Evolutionary conservation across 2,888 invertebrate species (phyloP).

Genomic region (Sphaerophoria taeniata): DNA sequence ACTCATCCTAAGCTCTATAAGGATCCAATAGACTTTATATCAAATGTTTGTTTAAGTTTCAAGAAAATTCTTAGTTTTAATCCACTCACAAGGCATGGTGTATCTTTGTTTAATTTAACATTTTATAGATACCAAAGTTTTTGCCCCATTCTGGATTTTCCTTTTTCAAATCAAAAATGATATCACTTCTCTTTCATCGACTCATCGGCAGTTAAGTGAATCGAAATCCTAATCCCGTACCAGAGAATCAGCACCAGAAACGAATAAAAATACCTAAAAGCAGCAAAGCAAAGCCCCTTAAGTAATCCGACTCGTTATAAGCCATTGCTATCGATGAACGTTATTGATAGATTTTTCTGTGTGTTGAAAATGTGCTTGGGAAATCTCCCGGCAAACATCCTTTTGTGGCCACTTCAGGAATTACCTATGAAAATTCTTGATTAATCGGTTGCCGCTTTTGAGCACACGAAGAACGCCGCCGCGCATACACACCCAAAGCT

Average conservation of each 20-base stretch:
- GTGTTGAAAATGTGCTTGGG: neutral
- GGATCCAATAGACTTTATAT: too few species aligned
- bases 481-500: slow-evolving; percentile 13
- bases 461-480: neutral
- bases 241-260: neutral
- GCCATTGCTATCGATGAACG: neutral
- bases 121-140: too few species aligned
- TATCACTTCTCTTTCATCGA: too few species aligned
- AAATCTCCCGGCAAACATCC: slow-evolving; percentile 45
- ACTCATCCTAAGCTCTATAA: too few species aligned
- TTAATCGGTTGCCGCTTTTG: slow-evolving; percentile 58
- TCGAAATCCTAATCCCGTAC: too few species aligned
- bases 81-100: too few species aligned
- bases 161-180: too few species aligned
- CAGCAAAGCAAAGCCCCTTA: neutral
- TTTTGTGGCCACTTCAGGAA: slow-evolving; percentile 54
- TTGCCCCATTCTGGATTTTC: too few species aligned
- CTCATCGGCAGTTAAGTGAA: too few species aligned
- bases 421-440: slow-evolving; percentile 55
- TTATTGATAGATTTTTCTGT: slow-evolving; percentile 1
- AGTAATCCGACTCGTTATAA: neutral
- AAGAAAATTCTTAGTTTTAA: too few species aligned
- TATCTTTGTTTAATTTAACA: too few species aligned
- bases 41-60: too few species aligned
- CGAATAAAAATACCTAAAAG: neutral